Conservation (phyloP, 2,113 vertebrate genomes). For the Rhynchomys soricoides region DNA sequence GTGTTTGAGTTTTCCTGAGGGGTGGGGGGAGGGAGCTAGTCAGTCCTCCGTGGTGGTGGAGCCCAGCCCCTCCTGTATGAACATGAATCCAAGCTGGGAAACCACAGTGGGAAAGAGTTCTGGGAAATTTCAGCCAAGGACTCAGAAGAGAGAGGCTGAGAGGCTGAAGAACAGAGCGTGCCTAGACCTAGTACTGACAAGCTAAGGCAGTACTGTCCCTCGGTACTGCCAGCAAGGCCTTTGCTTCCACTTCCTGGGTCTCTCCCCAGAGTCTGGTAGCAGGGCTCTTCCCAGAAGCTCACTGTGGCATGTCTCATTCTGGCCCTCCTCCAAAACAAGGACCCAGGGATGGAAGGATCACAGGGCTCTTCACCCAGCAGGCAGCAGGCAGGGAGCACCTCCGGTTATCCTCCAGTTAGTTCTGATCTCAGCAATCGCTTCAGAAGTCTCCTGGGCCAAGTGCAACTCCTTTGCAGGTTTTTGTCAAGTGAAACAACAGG, state of each 20-base stretch:
- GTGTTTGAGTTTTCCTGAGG: neutral
- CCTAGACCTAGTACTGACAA: slow-evolving; percentile 29
- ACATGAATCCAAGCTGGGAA: slow-evolving; percentile 24
- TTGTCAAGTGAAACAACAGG: neutral
- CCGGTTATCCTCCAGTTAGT: neutral
- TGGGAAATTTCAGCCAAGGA: slow-evolving; percentile 34
- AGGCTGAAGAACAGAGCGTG: neutral
- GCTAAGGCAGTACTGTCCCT: neutral
- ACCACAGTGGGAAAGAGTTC: neutral
- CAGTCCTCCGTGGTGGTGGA: neutral
- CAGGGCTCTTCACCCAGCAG: neutral
- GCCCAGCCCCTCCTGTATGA: neutral
- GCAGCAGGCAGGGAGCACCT: neutral
- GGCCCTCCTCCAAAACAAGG: neutral
- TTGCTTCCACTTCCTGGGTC: slow-evolving; percentile 26
- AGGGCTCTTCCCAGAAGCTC: slow-evolving; percentile 26
- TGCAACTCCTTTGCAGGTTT: neutral
- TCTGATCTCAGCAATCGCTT: neutral
- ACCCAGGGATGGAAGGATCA: neutral
- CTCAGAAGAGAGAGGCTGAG: neutral
- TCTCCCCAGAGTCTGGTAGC: neutral
- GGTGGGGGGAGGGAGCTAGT: neutral
- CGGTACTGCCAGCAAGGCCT: neutral
- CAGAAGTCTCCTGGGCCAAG: neutral
- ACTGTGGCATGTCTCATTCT: neutral